Percentiles rank a stretch among this genome's conserved stretches.
These are phyloP conservation scores for Amphilophus citrinellus DNA, from an alignment of 2,113 vertebrate species.

Conservation along the genomic window DNA sequence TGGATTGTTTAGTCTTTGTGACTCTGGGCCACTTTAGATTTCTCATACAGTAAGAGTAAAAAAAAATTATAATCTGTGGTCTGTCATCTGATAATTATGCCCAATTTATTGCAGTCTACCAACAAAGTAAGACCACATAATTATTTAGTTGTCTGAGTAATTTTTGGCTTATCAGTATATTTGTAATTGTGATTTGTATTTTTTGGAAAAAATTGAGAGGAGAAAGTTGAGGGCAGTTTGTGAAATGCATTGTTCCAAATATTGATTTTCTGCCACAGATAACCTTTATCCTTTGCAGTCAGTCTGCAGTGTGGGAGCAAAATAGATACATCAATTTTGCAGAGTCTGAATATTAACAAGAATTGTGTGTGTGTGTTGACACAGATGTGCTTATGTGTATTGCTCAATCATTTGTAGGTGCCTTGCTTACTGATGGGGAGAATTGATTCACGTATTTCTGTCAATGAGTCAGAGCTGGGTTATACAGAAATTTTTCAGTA, in stretches of 20 bases:
- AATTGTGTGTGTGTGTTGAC: not conserved
- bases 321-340: constrained; percentile 21
- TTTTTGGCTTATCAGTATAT: not conserved
- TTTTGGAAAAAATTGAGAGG: not conserved
- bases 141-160: not conserved
- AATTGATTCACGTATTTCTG: constrained; percentile 25
- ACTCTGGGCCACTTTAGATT: not conserved
- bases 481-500: not conserved
- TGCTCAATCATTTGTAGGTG: constrained; percentile 29
- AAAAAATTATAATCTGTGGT: not conserved
- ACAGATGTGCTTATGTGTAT: not conserved
- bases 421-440: constrained; percentile 30
- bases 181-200: constrained; percentile 11
- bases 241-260: constrained; percentile 20
- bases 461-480: constrained; percentile 5
- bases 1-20: not conserved
- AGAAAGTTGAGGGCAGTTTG: not conserved
- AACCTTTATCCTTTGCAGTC: constrained; percentile 52
- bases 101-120: not conserved
- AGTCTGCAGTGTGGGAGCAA: constrained; percentile 36
- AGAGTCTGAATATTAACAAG: constrained; percentile 35
- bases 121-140: not conserved
- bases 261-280: constrained; percentile 58
- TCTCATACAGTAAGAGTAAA: not conserved
- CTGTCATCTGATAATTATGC: not conserved